phyloP scores from a whole-genome alignment of 2,888 invertebrate genomes.

The Calephelis perditalis region DNA sequence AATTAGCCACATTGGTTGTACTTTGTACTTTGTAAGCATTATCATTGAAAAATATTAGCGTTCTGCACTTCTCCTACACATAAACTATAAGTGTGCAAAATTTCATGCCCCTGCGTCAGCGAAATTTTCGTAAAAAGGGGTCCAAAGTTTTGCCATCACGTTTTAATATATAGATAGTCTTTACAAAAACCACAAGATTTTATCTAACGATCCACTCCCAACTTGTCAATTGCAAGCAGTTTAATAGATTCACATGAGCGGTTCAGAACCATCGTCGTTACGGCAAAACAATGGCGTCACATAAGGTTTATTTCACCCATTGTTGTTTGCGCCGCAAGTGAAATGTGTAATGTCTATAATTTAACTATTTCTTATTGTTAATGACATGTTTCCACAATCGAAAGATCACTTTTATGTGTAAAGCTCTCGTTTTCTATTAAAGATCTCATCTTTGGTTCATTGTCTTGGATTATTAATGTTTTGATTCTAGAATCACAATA shows the following conservation, averaged over 20 bases:
- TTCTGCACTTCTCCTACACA: no score
- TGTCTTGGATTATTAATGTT: neutral
- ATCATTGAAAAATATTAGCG: no score
- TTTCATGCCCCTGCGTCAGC: no score
- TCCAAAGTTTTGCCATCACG: no score
- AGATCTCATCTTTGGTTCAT: conserved; percentile 6
- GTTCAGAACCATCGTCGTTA: neutral
- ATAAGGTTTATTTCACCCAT: conserved; percentile 7
- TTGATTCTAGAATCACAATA: no score
- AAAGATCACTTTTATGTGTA: neutral
- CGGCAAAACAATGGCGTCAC: conserved; percentile 8
- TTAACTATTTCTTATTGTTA: conserved; percentile 4
- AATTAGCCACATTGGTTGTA: no score
- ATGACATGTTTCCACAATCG: neutral
- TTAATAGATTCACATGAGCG: neutral
- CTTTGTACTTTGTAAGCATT: no score
- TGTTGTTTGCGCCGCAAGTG: conserved; percentile 2
- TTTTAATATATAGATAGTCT: no score
- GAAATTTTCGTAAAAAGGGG: no score
- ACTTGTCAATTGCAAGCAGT: neutral
- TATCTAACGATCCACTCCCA: no score
- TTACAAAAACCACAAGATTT: no score
- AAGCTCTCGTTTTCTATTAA: conserved; percentile 6
- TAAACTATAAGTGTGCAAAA: no score
- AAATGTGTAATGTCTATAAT: conserved; percentile 8